These are phyloP conservation scores for Cladorhizidae sp. DNA, from an alignment of 37 sponge, comb jelly and placozoan species.

Conservation along the genomic window DNA sequence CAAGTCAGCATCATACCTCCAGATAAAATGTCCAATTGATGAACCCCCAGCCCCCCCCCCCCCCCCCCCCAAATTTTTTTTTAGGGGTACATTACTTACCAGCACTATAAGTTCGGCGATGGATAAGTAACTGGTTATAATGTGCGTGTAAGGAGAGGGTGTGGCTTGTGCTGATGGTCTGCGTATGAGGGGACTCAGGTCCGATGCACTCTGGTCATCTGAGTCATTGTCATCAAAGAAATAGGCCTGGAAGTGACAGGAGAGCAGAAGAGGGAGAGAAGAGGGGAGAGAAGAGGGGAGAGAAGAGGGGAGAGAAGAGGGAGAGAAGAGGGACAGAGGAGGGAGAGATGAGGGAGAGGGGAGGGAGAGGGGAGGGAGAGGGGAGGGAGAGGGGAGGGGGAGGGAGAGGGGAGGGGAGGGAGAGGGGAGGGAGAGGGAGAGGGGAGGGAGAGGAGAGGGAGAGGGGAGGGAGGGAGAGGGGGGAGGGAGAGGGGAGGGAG, in stretches of 20 bases:
- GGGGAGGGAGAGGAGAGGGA: too few species aligned
- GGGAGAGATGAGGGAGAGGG: too few species aligned
- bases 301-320: background rate
- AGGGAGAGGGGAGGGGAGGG: too few species aligned
- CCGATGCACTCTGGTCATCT: constrained; percentile 35
- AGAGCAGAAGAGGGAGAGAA: background rate
- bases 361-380: too few species aligned
- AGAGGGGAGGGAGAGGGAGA: too few species aligned
- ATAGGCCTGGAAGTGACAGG: constrained; percentile 43
- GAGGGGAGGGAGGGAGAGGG: too few species aligned
- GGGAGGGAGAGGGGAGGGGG: too few species aligned
- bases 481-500: too few species aligned
- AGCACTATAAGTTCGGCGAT: constrained; percentile 34
- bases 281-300: background rate
- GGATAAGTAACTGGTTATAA: constrained; percentile 63
- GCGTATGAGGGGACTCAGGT: constrained; percentile 46
- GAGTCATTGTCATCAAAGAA: constrained; percentile 71
- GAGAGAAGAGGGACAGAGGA: background rate
- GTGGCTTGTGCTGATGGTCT: constrained; percentile 12
- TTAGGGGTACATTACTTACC: constrained; percentile 27
- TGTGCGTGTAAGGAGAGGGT: constrained; percentile 27
- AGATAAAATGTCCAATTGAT: too few species aligned
- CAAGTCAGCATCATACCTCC: too few species aligned
- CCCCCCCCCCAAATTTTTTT: too few species aligned
- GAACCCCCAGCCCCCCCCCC: too few species aligned